Percentiles rank a stretch among this genome's conserved stretches.
phyloP scores from a whole-genome alignment of 2,113 vertebrate genomes.

The Nothocercus nigrocapillus region DNA sequence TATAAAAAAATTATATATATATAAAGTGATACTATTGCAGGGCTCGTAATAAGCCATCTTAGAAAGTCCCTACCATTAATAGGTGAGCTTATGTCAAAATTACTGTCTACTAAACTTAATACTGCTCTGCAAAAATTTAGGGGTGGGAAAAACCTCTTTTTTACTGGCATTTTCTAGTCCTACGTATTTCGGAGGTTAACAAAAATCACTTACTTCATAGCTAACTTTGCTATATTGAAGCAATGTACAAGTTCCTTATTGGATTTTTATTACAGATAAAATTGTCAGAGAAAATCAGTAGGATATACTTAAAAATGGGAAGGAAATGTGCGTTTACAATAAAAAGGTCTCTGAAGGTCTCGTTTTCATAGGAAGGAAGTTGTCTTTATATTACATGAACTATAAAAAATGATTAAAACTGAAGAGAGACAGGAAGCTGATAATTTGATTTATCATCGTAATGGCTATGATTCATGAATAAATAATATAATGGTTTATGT shows the following conservation, averaged over 20 bases:
- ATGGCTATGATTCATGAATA: constrained; percentile 85
- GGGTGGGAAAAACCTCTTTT: background rate
- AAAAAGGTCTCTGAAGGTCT: constrained; percentile 77
- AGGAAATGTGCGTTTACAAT: constrained; percentile 74
- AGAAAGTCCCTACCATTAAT: background rate
- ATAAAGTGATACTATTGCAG: background rate
- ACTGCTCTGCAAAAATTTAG: background rate
- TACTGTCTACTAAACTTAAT: background rate
- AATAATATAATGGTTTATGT: constrained; percentile 79
- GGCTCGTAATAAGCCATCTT: background rate
- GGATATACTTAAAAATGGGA: constrained; percentile 74
- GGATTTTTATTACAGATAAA: constrained; percentile 72
- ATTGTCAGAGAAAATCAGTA: constrained; percentile 63
- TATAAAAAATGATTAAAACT: constrained; percentile 82
- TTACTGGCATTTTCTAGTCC: background rate
- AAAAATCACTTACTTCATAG: constrained; percentile 57
- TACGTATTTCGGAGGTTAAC: constrained; percentile 43
- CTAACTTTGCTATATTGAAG: constrained; percentile 60
- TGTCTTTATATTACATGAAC: constrained; percentile 82
- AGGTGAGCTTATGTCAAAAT: background rate
- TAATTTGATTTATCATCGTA: constrained; percentile 84
- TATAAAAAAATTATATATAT: too few relatives aligned
- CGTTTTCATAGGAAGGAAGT: constrained; percentile 84
- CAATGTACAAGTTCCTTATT: constrained; percentile 64
- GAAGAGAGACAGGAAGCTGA: constrained; percentile 80